A percentile compares a stretch with the other conserved stretches of the same genome.
Evolutionary conservation across 2,888 invertebrate species (phyloP).

Genomic region (Eubasilissa splendida): DNA sequence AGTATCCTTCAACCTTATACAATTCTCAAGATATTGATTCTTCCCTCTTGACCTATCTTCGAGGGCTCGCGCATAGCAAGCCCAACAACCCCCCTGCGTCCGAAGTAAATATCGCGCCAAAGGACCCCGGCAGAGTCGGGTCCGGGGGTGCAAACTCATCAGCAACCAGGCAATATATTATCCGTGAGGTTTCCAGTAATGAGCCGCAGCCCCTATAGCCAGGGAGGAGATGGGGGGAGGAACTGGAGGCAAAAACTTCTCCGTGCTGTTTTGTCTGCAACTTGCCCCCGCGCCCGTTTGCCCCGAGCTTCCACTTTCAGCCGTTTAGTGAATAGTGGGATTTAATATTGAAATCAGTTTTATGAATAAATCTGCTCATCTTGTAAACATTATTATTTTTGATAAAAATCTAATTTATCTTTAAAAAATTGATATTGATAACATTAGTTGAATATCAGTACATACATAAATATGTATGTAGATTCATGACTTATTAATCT

Average conservation of each 20-base stretch:
- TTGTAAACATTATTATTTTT: too few relatives aligned
- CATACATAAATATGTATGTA: too few relatives aligned
- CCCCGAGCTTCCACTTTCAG: constrained; percentile 6
- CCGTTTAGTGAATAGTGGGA: neutral
- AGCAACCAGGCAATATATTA: constrained; percentile 62
- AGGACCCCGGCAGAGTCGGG: constrained; percentile 46
- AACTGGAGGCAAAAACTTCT: constrained; percentile 53
- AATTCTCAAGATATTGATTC: constrained; percentile 14
- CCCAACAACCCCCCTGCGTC: constrained; percentile 4
- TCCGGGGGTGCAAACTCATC: constrained; percentile 61
- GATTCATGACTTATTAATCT: too few relatives aligned
- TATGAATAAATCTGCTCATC: too few relatives aligned
- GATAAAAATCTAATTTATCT: too few relatives aligned
- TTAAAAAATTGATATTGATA: too few relatives aligned
- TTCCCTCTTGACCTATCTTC: constrained; percentile 44
- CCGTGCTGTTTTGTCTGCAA: constrained; percentile 55
- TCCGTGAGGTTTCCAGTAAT: constrained; percentile 62
- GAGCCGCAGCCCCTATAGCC: constrained; percentile 59
- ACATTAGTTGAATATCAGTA: too few relatives aligned
- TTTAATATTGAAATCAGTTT: too few relatives aligned
- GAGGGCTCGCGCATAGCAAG: constrained; percentile 15
- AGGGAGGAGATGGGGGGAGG: constrained; percentile 17
- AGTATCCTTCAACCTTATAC: too few relatives aligned
- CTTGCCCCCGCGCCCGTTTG: constrained; percentile 35
- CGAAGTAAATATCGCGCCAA: constrained; percentile 45